phyloP scores from a whole-genome alignment of 2,113 vertebrate species.

The Telmatochromis brichardi region DNA sequence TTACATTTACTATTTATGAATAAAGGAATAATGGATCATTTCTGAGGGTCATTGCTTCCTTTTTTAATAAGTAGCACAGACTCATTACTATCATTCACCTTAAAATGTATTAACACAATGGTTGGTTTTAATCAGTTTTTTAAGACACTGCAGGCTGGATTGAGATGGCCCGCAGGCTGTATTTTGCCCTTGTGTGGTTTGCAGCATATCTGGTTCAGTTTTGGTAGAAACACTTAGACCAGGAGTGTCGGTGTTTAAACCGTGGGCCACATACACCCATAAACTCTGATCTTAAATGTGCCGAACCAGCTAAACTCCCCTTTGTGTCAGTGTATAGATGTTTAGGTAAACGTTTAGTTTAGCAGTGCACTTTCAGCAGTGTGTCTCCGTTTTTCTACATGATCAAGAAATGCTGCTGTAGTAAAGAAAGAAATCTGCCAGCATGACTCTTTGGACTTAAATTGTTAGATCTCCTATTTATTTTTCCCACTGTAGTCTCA shows the following conservation, averaged over 20 bases:
- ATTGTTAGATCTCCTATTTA: background rate
- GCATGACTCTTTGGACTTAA: background rate
- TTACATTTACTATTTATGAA: background rate
- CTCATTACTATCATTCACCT: background rate
- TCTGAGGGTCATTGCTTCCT: background rate
- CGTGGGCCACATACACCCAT: background rate
- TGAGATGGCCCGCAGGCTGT: background rate
- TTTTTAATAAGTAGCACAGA: background rate
- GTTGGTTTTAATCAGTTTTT: background rate
- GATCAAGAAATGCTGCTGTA: background rate
- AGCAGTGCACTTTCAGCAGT: background rate
- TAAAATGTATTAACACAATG: background rate
- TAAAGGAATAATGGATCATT: background rate
- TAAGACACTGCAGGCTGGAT: background rate
- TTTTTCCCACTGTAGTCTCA: fast-evolving
- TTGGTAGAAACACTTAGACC: background rate
- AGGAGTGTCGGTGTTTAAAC: background rate
- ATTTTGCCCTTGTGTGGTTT: background rate
- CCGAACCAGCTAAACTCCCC: background rate
- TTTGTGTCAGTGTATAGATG: background rate
- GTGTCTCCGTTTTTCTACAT: background rate
- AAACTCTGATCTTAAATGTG: background rate
- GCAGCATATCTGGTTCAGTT: background rate
- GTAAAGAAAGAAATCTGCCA: background rate
- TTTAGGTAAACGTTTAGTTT: background rate